These are phyloP conservation scores for Apomyelois bistriatella DNA, from an alignment of 2,888 invertebrate species.

Conservation along the genomic window DNA sequence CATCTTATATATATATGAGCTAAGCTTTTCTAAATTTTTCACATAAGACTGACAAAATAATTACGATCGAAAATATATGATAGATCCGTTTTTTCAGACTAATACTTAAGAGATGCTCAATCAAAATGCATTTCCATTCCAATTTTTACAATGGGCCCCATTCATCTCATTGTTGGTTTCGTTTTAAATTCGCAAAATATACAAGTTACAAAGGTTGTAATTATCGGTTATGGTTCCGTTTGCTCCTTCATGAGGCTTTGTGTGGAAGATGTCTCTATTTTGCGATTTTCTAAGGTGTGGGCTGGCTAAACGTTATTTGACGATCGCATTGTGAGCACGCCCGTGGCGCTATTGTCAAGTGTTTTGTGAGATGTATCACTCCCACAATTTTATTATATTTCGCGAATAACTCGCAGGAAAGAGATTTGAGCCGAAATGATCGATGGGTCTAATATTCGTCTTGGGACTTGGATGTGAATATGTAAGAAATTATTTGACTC, in stretches of 20 bases:
- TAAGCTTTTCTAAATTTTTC: too few species aligned
- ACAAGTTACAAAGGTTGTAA: slow-evolving; percentile 69
- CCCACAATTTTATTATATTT: slow-evolving; percentile 71
- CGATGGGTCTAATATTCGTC: slow-evolving; percentile 52
- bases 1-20: too few species aligned
- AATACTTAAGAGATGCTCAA: slow-evolving; percentile 25
- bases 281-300: slow-evolving; percentile 78
- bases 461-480: slow-evolving; percentile 38
- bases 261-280: slow-evolving; percentile 71
- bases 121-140: slow-evolving; percentile 47
- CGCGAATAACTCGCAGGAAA: slow-evolving; percentile 57
- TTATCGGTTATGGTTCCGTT: slow-evolving; percentile 70
- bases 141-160: slow-evolving; percentile 41
- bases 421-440: slow-evolving; percentile 55
- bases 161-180: slow-evolving; percentile 47
- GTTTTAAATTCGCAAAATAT: slow-evolving; percentile 57
- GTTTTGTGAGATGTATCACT: slow-evolving; percentile 69
- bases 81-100: too few species aligned
- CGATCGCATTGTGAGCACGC: slow-evolving; percentile 72
- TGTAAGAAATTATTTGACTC: slow-evolving; percentile 70
- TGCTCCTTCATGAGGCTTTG: slow-evolving; percentile 63
- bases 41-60: too few species aligned
- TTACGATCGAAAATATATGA: background rate
- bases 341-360: slow-evolving; percentile 61
- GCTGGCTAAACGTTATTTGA: slow-evolving; percentile 79